phyloP scores from a whole-genome alignment of 2,113 vertebrate genomes.

The Corythoichthys intestinalis region DNA sequence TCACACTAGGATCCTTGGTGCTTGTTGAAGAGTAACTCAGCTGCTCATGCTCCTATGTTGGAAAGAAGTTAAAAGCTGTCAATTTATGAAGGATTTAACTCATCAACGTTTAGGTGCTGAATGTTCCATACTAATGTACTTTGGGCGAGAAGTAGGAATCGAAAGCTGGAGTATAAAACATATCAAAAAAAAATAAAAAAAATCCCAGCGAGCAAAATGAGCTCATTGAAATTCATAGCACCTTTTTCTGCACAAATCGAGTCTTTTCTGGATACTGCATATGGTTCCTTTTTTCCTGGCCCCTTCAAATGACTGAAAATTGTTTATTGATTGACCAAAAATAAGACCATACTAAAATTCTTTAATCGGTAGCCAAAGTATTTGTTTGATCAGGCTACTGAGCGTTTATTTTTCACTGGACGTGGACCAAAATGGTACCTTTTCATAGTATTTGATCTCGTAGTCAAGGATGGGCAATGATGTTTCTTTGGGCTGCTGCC shows the following conservation, averaged over 20 bases:
- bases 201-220: neutral
- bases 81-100: neutral
- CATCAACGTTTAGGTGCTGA: neutral
- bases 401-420: neutral
- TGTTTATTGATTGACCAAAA: neutral
- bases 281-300: neutral
- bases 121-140: neutral
- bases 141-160: neutral
- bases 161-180: neutral
- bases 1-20: slow-evolving; percentile 90
- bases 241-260: neutral
- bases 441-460: slow-evolving; percentile 98
- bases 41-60: slow-evolving; percentile 86
- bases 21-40: slow-evolving; percentile 92
- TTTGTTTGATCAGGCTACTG: neutral
- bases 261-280: neutral
- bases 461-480: slow-evolving; percentile 85
- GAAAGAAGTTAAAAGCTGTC: neutral
- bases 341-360: neutral
- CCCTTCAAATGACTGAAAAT: neutral
- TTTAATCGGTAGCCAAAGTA: neutral
- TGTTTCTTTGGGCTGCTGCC: slow-evolving; percentile 88
- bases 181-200: neutral
- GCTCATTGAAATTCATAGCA: neutral
- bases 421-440: slow-evolving; percentile 68